Percentiles rank a stretch among this genome's conserved stretches.
Conservation (phyloP, 1,140 invertebrate species). For the Sinonovacula constricta region DNA sequence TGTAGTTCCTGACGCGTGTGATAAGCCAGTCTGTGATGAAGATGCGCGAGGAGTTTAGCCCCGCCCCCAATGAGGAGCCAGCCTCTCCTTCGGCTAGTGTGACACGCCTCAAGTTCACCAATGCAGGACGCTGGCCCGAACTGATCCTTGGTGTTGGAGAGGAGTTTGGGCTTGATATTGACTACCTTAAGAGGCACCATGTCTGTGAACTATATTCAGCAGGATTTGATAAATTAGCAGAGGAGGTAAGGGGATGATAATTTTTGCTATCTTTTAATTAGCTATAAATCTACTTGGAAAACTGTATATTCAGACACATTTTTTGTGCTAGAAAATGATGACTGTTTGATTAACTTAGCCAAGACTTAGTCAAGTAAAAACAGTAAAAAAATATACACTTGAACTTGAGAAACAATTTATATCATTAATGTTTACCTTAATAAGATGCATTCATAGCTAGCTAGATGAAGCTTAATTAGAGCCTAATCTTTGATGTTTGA, state of each 20-base stretch:
- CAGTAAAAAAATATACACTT: neutral
- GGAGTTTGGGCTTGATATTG: slow-evolving; percentile 89
- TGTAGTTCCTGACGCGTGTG: slow-evolving; percentile 77
- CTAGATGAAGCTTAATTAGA: no score
- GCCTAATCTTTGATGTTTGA: no score
- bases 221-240: slow-evolving; percentile 87
- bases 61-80: slow-evolving; percentile 28
- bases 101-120: slow-evolving; percentile 38
- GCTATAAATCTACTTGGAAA: neutral
- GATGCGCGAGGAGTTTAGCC: slow-evolving; percentile 54
- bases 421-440: neutral
- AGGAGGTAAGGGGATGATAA: slow-evolving; percentile 84
- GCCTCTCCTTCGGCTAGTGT: slow-evolving; percentile 19
- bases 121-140: slow-evolving; percentile 60
- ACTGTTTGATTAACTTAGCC: neutral
- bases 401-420: neutral
- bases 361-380: neutral
- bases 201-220: slow-evolving; percentile 87
- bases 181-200: slow-evolving; percentile 87
- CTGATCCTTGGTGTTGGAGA: slow-evolving; percentile 84
- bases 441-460: no score
- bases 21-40: slow-evolving; percentile 67
- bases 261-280: slow-evolving; percentile 2
- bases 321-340: neutral
- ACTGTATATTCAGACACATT: neutral